Evolutionary conservation across 2,113 vertebrate species (phyloP), one percentile per base, ranked within the genome.

Genomic region (Platichthys stellatus): DNA sequence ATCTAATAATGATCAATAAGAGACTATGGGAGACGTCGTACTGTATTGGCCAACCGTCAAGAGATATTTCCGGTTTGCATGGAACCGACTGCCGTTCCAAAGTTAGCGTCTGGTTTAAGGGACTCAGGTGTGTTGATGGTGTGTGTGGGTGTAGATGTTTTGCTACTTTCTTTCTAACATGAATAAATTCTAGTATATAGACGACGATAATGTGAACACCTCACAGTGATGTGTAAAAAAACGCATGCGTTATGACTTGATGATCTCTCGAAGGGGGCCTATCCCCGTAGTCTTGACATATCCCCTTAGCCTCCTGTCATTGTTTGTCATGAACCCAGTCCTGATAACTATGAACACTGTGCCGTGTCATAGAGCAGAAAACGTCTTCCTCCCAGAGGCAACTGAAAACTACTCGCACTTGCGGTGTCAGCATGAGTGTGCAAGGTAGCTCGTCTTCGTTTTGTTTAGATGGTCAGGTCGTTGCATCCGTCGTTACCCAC

Each of bases 231-330:
- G 89, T 90, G 85, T 90, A 89, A 89, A 90, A 77, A 91, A 91
- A 74, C 80, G 92, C 92, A 93, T 93, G 92, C 92, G 59, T 93
- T 87, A 89, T 87, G 87, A 90, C 91, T 89, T 87, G 89, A 91
- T 92, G 81, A 90, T 88, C 88, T 89, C 85, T 86, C 49, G 35
- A 85, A 78, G 72, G 62, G 21, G 62, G 9, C 38, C 5, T 63
- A 23, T 63, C 61, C 20, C 38, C 5, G 3, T 14, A 85, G 87
- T 92, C 87, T 88, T 79, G 77, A 86, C 86, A 86, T 86, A 84
- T 84, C 82, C 88, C 81, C 78, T 83, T 72, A 83, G 79, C 75
- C 83, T 89, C 88, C 84, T 72, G 4, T 76, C 80, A 82, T 88
- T 73, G 82, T 92, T 72, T 40, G 84, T 89, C 88, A 83, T 86